Evolutionary conservation across 2,113 vertebrate genomes (phyloP), one percentile per base, ranked within the genome.

Genomic region (Channa maculata): DNA sequence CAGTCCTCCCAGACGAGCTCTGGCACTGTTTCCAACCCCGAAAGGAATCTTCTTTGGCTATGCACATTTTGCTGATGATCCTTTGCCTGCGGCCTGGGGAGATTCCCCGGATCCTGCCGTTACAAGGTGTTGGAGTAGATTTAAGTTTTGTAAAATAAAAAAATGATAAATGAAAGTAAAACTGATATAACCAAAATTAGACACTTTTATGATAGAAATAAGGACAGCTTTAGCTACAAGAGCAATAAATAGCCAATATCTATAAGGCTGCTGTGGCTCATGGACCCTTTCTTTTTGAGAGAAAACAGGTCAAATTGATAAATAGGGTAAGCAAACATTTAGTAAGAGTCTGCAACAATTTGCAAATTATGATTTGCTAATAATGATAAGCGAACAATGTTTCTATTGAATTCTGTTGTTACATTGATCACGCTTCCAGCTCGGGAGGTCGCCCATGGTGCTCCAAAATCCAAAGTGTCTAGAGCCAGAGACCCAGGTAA

Each of bases 1-100:
- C 97, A 99, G 88, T 89, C 91, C 70, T 83, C 93, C 98, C 98
- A 99, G 0, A 91, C 82, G 68, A 99, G 90, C 52, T 94, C 92
- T 79, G 92, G 62, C 0, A 75, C 77, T 2, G 94, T 94, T 88
- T 98, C 96, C 34, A 97, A 90, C n/a, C 97, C 97, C 50, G 94
- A 93, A 80, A 95, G 75, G 63, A 88, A 45, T n/a, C 66, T 88
- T 82, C 88, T 95, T 82, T 90, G 93, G 73, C 85, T 80, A 65
- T 80, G 90, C 0, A 34, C 37, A 33, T 86, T 87, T 69, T 71
- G 88, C 12, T 48, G 74, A 64, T n/a, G 70, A 44, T 77, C 48
- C 3, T 38, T 43, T 63, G 0, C 51, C 48, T 3, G 34, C 36
- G 82, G 86, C 75, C 88, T 89, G 15, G 53, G 70, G 14, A 14